Evolutionary conservation across 1,140 invertebrate genomes (phyloP).

Genomic region (Palaemon carinicauda): DNA sequence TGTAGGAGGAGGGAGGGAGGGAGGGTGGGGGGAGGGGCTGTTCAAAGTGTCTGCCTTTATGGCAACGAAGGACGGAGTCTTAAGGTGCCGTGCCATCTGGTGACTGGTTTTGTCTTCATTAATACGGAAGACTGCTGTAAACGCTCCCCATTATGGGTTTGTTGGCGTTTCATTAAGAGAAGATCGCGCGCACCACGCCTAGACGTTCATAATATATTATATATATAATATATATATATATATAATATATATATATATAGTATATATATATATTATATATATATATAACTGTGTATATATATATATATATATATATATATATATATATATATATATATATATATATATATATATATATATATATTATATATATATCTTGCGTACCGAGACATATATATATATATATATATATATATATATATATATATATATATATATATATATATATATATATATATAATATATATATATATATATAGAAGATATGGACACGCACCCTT

Average conservation of each 20-base stretch:
- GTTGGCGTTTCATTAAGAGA: not conserved
- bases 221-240: slow-evolving; percentile 17
- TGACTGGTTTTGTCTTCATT: too few relatives aligned
- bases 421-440: slow-evolving; percentile 21
- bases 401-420: slow-evolving; percentile 23
- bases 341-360: slow-evolving; percentile 11
- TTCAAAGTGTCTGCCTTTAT: too few relatives aligned
- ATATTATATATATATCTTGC: slow-evolving; percentile 11
- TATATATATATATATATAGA: too few relatives aligned
- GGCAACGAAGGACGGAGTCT: too few relatives aligned
- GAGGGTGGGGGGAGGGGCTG: too few relatives aligned
- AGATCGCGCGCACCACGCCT: too few relatives aligned
- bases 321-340: slow-evolving; percentile 10
- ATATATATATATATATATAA: slow-evolving; percentile 32
- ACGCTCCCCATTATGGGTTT: too few relatives aligned
- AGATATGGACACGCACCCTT: too few relatives aligned
- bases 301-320: slow-evolving; percentile 19
- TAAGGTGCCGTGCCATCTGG: too few relatives aligned
- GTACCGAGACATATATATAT: too few relatives aligned
- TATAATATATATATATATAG: slow-evolving; percentile 9
- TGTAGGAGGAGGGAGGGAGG: too few relatives aligned
- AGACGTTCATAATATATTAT: not conserved
- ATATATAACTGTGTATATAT: not conserved
- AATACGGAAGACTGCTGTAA: too few relatives aligned
- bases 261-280: not conserved